A percentile compares a stretch with the other conserved stretches of the same genome.
Conservation (phyloP, 2,797 vertebrate species). For the Eidolon dupreanum region DNA sequence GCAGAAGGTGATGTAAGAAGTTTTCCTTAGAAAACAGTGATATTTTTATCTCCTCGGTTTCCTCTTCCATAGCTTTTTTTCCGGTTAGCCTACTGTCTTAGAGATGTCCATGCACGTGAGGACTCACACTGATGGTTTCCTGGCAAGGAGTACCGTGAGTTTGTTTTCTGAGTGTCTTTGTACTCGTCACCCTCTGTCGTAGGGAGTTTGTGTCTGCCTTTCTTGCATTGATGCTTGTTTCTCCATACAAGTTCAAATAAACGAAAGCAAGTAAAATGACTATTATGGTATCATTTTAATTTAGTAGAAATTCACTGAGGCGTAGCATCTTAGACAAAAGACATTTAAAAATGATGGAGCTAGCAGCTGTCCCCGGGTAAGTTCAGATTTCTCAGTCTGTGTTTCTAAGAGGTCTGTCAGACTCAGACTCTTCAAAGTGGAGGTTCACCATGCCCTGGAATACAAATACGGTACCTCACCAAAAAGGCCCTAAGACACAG, state of each 20-base stretch:
- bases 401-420: not conserved
- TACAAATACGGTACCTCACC: not conserved
- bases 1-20: not conserved
- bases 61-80: not conserved
- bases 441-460: not conserved
- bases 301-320: not conserved
- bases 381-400: not conserved
- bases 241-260: not conserved
- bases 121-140: not conserved
- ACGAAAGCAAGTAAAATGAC: not conserved
- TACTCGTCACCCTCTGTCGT: not conserved
- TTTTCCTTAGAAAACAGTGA: not conserved
- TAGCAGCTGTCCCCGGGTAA: not conserved
- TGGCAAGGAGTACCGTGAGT: not conserved
- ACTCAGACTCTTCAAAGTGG: slow-evolving; percentile 2
- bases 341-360: not conserved
- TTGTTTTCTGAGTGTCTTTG: not conserved
- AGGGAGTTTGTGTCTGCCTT: not conserved
- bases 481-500: not conserved
- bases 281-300: not conserved
- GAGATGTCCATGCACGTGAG: not conserved
- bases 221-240: not conserved
- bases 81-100: not conserved
- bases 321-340: not conserved
- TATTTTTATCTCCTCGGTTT: not conserved